A percentile compares a stretch with the other conserved stretches of the same genome.
Conservation (phyloP, 2,113 vertebrate genomes). For the Notarius lentiginosus region DNA sequence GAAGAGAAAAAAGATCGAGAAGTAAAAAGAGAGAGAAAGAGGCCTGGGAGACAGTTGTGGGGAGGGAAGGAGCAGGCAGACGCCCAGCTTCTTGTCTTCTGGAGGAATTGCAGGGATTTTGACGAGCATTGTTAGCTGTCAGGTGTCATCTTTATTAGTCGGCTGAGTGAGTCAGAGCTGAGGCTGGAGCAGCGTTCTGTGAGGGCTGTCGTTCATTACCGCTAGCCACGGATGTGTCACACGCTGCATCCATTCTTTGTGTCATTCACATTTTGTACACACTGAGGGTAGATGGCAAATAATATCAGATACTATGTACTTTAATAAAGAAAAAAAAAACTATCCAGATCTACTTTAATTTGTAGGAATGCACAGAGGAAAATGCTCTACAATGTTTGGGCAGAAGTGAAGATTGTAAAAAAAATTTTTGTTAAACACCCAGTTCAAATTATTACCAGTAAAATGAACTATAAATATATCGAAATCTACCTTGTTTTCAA, state of each 20-base stretch:
- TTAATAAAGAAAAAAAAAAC: neutral
- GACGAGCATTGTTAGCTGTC: slow-evolving; percentile 74
- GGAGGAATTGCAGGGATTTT: slow-evolving; percentile 49
- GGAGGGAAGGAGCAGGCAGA: slow-evolving; percentile 25
- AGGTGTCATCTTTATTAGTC: slow-evolving; percentile 79
- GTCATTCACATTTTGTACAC: slow-evolving; percentile 71
- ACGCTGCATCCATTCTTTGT: slow-evolving; percentile 73
- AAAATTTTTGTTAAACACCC: neutral
- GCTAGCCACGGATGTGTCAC: slow-evolving; percentile 72
- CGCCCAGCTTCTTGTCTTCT: slow-evolving; percentile 44
- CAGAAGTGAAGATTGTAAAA: neutral
- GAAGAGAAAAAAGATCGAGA: slow-evolving; percentile 11
- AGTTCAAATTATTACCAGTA: neutral
- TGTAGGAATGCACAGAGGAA: neutral
- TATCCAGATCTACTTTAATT: too few relatives aligned
- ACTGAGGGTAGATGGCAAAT: slow-evolving; percentile 12
- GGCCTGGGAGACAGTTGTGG: slow-evolving; percentile 33
- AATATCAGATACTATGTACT: neutral
- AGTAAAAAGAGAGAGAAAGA: slow-evolving; percentile 9
- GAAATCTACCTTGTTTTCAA: neutral
- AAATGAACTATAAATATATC: slow-evolving; percentile 8
- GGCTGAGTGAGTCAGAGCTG: slow-evolving; percentile 70
- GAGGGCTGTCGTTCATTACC: slow-evolving; percentile 74
- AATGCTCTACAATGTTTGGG: neutral
- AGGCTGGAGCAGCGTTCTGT: slow-evolving; percentile 69